A percentile compares a stretch with the other conserved stretches of the same genome.
Conservation (phyloP, 2,888 invertebrate genomes). For the Metacarcinus magister region DNA sequence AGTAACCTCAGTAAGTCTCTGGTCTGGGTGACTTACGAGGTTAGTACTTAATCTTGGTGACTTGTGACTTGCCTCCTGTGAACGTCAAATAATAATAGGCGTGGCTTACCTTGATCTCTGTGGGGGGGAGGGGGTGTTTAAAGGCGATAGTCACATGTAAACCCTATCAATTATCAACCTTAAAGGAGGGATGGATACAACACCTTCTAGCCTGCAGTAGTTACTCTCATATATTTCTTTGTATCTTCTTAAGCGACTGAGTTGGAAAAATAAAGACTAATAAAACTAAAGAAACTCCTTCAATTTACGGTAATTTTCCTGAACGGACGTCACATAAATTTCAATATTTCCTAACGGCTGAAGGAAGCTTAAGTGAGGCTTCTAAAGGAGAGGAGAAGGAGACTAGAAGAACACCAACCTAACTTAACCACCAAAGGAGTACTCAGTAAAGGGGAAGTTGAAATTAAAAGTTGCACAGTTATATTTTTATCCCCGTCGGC, state of each 20-base stretch:
- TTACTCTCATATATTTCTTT: neutral
- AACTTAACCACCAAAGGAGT: neutral
- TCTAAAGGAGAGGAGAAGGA: neutral
- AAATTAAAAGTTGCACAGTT: conserved; percentile 13
- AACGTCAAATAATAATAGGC: neutral
- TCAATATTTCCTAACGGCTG: neutral
- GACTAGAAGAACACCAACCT: neutral
- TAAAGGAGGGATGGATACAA: neutral
- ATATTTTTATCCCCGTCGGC: neutral
- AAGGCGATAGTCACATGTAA: neutral
- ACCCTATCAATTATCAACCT: neutral
- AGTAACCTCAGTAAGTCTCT: neutral
- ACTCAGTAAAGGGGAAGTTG: neutral
- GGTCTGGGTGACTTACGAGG: neutral
- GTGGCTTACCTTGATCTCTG: neutral
- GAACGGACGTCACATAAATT: neutral
- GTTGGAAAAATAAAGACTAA: neutral
- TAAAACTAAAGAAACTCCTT: neutral
- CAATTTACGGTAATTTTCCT: conserved; percentile 1
- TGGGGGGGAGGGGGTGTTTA: too few relatives aligned
- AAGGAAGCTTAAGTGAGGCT: neutral
- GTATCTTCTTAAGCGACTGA: neutral
- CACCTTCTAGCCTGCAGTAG: neutral
- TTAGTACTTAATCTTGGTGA: too few relatives aligned
- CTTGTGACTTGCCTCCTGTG: neutral